A percentile compares a stretch with the other conserved stretches of the same genome.
These are phyloP conservation scores for Sericinus montela DNA, from an alignment of 2,888 invertebrate genomes.

Conservation along the genomic window DNA sequence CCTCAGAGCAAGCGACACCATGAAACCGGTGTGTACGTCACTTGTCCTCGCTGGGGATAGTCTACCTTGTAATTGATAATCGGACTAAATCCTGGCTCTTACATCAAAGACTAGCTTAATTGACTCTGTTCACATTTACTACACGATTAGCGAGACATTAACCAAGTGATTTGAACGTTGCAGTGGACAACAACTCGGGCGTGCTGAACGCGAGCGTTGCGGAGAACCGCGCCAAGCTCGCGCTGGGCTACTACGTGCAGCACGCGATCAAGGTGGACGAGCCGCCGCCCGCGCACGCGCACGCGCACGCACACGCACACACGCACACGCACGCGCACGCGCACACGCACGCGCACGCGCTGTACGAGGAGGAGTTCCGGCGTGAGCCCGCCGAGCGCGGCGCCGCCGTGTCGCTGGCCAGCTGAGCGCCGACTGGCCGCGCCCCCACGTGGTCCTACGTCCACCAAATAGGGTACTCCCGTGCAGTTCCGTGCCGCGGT, in stretches of 20 bases:
- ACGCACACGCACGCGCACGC: slow-evolving; percentile 29
- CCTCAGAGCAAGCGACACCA: no score
- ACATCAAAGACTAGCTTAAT: no score
- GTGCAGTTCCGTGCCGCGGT: not conserved
- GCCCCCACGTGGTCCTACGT: slow-evolving; percentile 31
- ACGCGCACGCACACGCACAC: slow-evolving; percentile 26
- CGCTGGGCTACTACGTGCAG: slow-evolving; percentile 56
- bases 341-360: slow-evolving; percentile 32
- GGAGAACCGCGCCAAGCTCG: slow-evolving; percentile 42
- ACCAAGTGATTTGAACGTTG: no score
- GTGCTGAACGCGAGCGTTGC: slow-evolving; percentile 22
- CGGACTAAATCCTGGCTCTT: no score
- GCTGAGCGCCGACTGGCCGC: slow-evolving; percentile 37
- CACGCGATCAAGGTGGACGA: slow-evolving; percentile 54
- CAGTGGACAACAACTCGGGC: slow-evolving; percentile 29
- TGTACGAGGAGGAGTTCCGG: slow-evolving; percentile 51
- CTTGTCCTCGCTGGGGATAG: no score
- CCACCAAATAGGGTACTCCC: slow-evolving; percentile 9
- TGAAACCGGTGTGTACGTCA: no score
- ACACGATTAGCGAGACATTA: no score
- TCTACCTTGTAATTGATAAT: no score
- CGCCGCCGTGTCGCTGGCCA: slow-evolving; percentile 74
- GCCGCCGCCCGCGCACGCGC: slow-evolving; percentile 46
- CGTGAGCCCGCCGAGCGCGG: slow-evolving; percentile 66
- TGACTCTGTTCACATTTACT: no score